Evolutionary conservation across 2,888 invertebrate genomes (phyloP).

Genomic region (Baronia brevicornis): DNA sequence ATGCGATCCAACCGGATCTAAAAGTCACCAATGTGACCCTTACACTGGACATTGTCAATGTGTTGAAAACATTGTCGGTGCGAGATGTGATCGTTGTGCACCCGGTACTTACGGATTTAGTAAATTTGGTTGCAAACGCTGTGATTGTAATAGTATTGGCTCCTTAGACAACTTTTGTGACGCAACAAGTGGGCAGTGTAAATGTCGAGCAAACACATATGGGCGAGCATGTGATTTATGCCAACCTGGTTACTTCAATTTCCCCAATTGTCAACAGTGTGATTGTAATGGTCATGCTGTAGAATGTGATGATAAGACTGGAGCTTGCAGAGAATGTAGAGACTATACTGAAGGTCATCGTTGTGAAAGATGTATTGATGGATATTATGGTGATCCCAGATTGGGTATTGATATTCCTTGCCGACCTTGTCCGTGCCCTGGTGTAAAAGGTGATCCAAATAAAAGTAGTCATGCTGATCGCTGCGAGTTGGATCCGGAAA

Average conservation of each 20-base stretch:
- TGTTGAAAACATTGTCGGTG: constrained; percentile 93
- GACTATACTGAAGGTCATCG: constrained; percentile 92
- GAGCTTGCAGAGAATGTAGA: constrained; percentile 90
- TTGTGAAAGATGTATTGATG: constrained; percentile 93
- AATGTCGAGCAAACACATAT: constrained; percentile 93
- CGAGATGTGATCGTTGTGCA: constrained; percentile 93
- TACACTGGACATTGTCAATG: constrained; percentile 93
- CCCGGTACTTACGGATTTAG: constrained; percentile 97
- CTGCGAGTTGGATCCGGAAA: constrained; percentile 88
- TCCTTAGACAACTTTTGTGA: constrained; percentile 97
- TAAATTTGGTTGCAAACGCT: constrained; percentile 95
- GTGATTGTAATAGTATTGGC: constrained; percentile 97
- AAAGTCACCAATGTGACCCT: constrained; percentile 89
- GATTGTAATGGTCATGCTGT: constrained; percentile 98
- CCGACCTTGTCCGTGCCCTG: constrained; percentile 96
- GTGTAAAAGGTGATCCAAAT: constrained; percentile 79
- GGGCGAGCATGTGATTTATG: constrained; percentile 97
- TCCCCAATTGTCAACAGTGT: constrained; percentile 96
- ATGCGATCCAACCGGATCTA: constrained; percentile 96
- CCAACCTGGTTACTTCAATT: constrained; percentile 97
- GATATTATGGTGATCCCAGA: constrained; percentile 96
- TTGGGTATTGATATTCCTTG: constrained; percentile 93
- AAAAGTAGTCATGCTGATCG: constrained; percentile 90
- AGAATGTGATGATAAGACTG: constrained; percentile 92
- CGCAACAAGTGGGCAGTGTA: constrained; percentile 91